Base-by-base conservation (phyloP, 2,797 vertebrate species). In the Onychomys torridus region DNA sequence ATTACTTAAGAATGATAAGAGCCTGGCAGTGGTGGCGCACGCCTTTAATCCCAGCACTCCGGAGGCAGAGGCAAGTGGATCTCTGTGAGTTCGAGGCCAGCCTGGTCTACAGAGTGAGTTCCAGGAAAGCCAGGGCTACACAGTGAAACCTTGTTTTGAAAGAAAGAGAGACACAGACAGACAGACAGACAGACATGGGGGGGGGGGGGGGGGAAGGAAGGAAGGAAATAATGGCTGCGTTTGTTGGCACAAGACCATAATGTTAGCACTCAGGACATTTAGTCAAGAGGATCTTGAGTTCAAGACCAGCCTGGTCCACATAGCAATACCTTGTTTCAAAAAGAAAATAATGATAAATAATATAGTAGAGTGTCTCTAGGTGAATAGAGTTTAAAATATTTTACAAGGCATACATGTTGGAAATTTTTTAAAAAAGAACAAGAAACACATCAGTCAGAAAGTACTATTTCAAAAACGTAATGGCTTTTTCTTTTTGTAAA, bases 401-500 rank as follows among this genome's bases (percentile, higher is more conserved):
- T 92, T 89, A 27, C 46, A 69, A 94, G 49, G 79, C 90, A 13
- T 19, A 90, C 78, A 32, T 67, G 5, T 63, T 79, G 67, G 76
- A 61, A 6, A 46, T 43, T 49, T 49, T 67, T 78, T 40, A 23
- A 43, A 90, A 91, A 90, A 91, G 23, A 67, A 37, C 77, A 23
- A 69, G 59, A 25, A 92, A 86, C 19, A 17, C 4, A 8, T 11
- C 67, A 69, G 17, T 84, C 52, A 76, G 34, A 86, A 95, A 88
- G 46, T 63, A 94, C 37, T 29, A 25, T 75, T 92, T 94, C 75
- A 76, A 57, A 90, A 89, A 86, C 13, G 0, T 57, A 21, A 76
- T 88, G 23, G n/a, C 21, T 85, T 97, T 96, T 95, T 88, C 78
- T 97, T 93, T 73, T 96, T 27, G n/a, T 3, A 93, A 97, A 95